Conservation (phyloP, 2,888 invertebrate genomes). For the Sipha maydis region DNA sequence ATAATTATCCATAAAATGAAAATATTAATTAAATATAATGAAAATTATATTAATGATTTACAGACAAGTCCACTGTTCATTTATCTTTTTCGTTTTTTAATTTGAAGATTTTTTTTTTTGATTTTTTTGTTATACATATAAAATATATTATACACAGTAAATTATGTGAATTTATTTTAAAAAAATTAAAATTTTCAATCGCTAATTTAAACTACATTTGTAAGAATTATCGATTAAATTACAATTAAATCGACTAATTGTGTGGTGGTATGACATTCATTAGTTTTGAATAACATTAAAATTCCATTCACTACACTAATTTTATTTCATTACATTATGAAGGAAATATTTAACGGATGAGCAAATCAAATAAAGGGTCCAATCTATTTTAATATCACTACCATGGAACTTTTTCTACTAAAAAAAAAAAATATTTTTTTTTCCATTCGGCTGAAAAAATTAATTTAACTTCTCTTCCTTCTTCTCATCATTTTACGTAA, state of each 20-base stretch:
- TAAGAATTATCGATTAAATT: neutral
- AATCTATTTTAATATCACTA: conserved; percentile 29
- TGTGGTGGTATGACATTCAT: neutral
- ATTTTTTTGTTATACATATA: too few relatives aligned
- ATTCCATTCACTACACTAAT: neutral
- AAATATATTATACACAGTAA: too few relatives aligned
- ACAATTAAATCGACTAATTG: conserved; percentile 2
- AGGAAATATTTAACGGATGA: conserved; percentile 24
- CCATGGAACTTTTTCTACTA: neutral
- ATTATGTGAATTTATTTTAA: too few relatives aligned
- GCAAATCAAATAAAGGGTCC: conserved; percentile 41
- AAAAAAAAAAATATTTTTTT: neutral
- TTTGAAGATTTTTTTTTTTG: too few relatives aligned
- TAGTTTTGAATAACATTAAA: neutral
- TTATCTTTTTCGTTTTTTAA: too few relatives aligned
- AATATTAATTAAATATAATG: too few relatives aligned
- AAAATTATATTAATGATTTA: too few relatives aligned
- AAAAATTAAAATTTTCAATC: too few relatives aligned
- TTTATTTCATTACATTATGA: neutral
- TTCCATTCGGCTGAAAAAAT: conserved; percentile 1
- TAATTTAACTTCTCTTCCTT: neutral
- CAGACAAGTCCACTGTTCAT: too few relatives aligned
- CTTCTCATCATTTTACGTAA: neutral
- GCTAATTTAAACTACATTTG: neutral
- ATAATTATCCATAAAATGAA: too few relatives aligned